phyloP scores from a whole-genome alignment of 30 jellyfish, hydroid and myxozoan genomes.

The Pelagia noctiluca region DNA sequence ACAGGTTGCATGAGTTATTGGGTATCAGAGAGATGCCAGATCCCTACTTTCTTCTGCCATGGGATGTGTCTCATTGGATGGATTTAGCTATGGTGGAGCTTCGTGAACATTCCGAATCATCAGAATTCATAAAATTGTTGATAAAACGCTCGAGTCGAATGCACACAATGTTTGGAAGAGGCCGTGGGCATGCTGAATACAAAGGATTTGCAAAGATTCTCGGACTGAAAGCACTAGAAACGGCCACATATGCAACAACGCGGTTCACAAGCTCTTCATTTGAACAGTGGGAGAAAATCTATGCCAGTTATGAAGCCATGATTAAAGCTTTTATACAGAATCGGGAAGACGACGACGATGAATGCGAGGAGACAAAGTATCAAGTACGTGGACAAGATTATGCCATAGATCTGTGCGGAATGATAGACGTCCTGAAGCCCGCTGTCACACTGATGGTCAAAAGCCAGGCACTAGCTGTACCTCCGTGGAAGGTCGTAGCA shows the following conservation, averaged over 20 bases:
- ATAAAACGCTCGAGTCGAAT: no score
- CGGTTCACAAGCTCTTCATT: slow-evolving; percentile 17
- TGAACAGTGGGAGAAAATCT: slow-evolving; percentile 14
- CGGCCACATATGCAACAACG: not conserved
- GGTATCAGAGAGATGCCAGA: no score
- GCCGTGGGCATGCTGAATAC: no score
- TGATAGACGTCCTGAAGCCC: slow-evolving; percentile 6
- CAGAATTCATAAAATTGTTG: no score
- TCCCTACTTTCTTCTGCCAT: no score
- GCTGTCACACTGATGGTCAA: slow-evolving; percentile 16
- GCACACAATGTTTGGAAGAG: no score
- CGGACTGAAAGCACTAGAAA: slow-evolving; percentile 1
- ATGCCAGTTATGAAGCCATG: not conserved
- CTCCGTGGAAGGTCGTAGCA: slow-evolving; percentile 22
- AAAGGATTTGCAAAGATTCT: slow-evolving; percentile 5
- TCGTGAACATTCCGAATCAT: no score
- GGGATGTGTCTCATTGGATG: no score
- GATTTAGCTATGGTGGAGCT: no score
- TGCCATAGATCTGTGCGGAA: slow-evolving; percentile 32
- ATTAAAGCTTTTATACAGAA: not conserved
- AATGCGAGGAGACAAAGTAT: slow-evolving; percentile 25
- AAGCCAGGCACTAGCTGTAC: slow-evolving; percentile 5
- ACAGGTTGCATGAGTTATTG: no score
- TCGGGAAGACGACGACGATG: slow-evolving; percentile 14
- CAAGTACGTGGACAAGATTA: slow-evolving; percentile 39